phyloP scores from a whole-genome alignment of 2,797 vertebrate genomes.

The Falco rusticolus region DNA sequence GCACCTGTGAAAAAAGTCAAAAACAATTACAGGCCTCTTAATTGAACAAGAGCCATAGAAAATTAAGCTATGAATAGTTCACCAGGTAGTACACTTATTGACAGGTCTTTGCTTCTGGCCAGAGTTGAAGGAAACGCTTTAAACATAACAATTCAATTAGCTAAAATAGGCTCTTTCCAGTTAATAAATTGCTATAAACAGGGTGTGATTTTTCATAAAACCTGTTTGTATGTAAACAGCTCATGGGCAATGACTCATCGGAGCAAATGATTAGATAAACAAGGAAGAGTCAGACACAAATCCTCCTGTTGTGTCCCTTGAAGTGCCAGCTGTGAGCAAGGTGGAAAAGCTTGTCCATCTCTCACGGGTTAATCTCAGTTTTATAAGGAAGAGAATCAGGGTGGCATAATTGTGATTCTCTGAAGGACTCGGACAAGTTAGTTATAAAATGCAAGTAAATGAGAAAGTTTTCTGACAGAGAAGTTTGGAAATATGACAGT shows the following conservation, averaged over 20 bases:
- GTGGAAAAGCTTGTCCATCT: neutral
- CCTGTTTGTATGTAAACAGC: neutral
- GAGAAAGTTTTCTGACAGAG: neutral
- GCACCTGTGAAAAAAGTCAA: constrained; percentile 82
- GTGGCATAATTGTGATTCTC: neutral
- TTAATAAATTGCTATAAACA: neutral
- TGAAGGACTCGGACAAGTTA: neutral
- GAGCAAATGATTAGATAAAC: neutral
- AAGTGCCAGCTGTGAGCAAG: neutral
- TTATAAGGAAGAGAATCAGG: neutral
- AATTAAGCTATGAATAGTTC: neutral
- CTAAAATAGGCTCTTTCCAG: neutral
- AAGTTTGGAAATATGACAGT: neutral
- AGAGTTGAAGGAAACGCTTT: neutral
- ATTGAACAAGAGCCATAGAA: neutral
- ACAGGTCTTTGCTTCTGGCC: neutral
- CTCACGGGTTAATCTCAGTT: neutral
- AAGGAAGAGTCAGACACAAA: neutral
- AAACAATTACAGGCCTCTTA: neutral
- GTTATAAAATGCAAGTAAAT: neutral
- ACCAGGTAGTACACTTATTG: neutral
- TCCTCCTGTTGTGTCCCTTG: rapidly evolving
- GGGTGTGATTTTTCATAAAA: neutral
- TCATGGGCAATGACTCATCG: neutral
- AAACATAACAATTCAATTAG: neutral